phyloP scores from a whole-genome alignment of 2,113 vertebrate genomes.

The Scomber japonicus region DNA sequence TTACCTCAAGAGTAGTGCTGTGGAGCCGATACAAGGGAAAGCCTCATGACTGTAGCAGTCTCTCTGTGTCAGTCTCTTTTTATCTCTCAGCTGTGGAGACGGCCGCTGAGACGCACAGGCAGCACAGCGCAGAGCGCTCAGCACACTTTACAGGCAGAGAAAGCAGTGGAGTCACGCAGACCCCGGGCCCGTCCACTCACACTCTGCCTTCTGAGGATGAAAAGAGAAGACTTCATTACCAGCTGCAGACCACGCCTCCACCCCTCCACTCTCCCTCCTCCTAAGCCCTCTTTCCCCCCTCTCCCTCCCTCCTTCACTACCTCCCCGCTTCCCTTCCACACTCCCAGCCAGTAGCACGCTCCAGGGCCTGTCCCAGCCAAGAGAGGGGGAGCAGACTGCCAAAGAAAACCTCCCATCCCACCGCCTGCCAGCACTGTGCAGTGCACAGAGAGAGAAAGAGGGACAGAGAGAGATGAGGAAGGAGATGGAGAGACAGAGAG shows the following conservation, averaged over 20 bases:
- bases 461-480: slow-evolving; percentile 48
- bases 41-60: slow-evolving; percentile 78
- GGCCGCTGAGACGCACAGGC: slow-evolving; percentile 57
- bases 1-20: slow-evolving; percentile 84
- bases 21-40: slow-evolving; percentile 70
- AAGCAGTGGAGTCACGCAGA: slow-evolving; percentile 84
- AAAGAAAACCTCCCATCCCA: slow-evolving; percentile 85
- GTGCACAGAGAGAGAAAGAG: slow-evolving; percentile 69
- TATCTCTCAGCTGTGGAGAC: slow-evolving; percentile 66
- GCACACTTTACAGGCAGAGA: slow-evolving; percentile 78
- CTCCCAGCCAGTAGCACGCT: slow-evolving; percentile 91
- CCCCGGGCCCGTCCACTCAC: slow-evolving; percentile 85
- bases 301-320: slow-evolving; percentile 58
- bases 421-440: slow-evolving; percentile 77
- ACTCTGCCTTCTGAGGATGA: slow-evolving; percentile 91
- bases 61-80: slow-evolving; percentile 60
- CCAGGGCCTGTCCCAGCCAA: slow-evolving; percentile 84
- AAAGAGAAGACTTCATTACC: slow-evolving; percentile 95
- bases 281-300: slow-evolving; percentile 35
- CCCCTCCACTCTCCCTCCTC: slow-evolving; percentile 75
- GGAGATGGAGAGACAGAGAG: slow-evolving; percentile 49
- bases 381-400: slow-evolving; percentile 79
- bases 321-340: slow-evolving; percentile 86
- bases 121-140: slow-evolving; percentile 55
- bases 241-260: slow-evolving; percentile 88